These are phyloP conservation scores for Lucilia sericata DNA, from an alignment of 1,140 invertebrate species.

Conservation along the genomic window DNA sequence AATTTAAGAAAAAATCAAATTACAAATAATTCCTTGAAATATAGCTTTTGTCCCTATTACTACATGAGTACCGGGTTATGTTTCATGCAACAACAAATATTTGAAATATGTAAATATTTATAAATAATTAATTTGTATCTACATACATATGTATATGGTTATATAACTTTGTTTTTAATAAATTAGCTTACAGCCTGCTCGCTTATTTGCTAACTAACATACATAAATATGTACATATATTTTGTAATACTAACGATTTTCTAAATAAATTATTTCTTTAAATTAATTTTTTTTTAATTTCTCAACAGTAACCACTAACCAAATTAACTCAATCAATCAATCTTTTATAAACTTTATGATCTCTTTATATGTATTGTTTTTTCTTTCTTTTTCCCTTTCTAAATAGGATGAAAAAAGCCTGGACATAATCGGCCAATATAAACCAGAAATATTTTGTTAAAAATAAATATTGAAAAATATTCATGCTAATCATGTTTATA, in stretches of 20 bases:
- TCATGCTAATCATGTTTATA: constrained; percentile 34
- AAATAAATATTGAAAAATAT: constrained; percentile 52
- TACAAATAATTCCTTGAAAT: no score
- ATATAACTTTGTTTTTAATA: no score
- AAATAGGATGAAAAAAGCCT: constrained; percentile 82
- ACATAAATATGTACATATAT: not conserved
- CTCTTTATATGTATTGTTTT: constrained; percentile 53
- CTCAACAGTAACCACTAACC: not conserved
- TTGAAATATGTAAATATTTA: no score
- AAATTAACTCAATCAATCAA: constrained; percentile 21
- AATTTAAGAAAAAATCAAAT: no score
- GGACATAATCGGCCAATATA: constrained; percentile 86
- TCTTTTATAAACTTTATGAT: constrained; percentile 29
- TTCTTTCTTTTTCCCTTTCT: constrained; percentile 70
- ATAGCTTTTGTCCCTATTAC: no score
- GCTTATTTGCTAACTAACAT: not conserved
- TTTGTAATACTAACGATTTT: not conserved
- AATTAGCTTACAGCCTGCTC: not conserved
- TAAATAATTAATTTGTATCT: no score
- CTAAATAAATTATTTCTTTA: not conserved
- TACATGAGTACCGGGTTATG: no score
- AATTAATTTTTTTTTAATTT: no score
- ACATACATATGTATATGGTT: no score
- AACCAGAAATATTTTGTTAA: constrained; percentile 87
- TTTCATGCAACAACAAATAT: no score